Evolutionary conservation across 2,113 vertebrate genomes (phyloP).

Genomic region (Pyxicephalus adspersus): DNA sequence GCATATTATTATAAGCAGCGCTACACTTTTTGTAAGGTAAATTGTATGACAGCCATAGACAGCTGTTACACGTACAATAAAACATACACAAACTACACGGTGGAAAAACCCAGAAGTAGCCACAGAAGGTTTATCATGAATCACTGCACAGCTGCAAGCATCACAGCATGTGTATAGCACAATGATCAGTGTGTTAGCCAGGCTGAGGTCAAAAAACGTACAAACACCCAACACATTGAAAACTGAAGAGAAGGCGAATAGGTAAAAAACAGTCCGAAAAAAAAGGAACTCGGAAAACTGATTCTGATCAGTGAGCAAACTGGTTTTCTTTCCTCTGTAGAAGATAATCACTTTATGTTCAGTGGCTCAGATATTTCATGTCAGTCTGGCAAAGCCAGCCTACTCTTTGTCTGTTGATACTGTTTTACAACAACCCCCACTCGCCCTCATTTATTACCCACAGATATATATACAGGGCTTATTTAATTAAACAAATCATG

Average conservation of each 20-base stretch:
- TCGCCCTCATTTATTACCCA: background rate
- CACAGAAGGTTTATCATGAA: slow-evolving; percentile 3
- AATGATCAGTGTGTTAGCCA: slow-evolving; percentile 20
- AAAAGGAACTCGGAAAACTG: background rate
- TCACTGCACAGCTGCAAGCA: slow-evolving; percentile 15
- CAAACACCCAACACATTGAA: slow-evolving; percentile 19
- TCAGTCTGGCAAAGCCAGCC: background rate
- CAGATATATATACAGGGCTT: background rate
- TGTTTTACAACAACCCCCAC: background rate
- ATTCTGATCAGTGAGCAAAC: background rate
- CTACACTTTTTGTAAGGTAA: background rate
- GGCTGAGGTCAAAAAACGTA: slow-evolving; percentile 7
- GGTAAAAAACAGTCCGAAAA: background rate
- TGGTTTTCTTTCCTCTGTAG: background rate
- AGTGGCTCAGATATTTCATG: slow-evolving; percentile 26
- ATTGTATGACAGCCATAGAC: background rate
- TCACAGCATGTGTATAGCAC: slow-evolving; percentile 25
- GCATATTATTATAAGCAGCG: background rate
- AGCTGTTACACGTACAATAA: slow-evolving; percentile 22
- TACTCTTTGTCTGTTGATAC: slow-evolving; percentile 15
- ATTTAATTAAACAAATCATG: no score
- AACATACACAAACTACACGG: slow-evolving; percentile 6
- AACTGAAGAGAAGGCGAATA: slow-evolving; percentile 1
- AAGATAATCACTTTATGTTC: slow-evolving; percentile 3
- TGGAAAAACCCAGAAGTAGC: background rate